These are phyloP conservation scores for Melieria crassipennis DNA, from an alignment of 2,888 invertebrate genomes.

Conservation along the genomic window DNA sequence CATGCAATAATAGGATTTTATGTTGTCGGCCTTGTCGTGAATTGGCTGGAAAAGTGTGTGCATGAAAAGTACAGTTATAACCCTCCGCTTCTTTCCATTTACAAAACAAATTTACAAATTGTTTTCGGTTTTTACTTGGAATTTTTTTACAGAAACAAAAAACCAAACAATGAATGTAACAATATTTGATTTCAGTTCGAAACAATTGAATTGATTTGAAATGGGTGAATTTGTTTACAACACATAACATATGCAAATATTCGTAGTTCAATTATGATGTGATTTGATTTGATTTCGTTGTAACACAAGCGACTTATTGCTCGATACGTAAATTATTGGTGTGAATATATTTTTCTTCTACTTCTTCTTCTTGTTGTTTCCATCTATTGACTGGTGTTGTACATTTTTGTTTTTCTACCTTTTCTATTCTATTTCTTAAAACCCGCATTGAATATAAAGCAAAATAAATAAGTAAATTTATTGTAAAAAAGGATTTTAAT, in stretches of 20 bases:
- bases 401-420: conserved; percentile 3
- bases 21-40: too few relatives aligned
- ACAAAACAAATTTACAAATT: neutral
- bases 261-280: too few relatives aligned
- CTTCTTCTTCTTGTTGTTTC: conserved; percentile 30
- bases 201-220: too few relatives aligned
- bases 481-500: neutral
- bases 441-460: neutral
- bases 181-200: too few relatives aligned
- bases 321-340: conserved; percentile 15
- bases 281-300: too few relatives aligned
- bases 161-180: neutral
- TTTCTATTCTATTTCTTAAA: neutral
- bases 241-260: too few relatives aligned
- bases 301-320: too few relatives aligned
- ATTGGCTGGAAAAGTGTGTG: neutral
- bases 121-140: conserved; percentile 15
- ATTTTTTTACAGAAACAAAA: conserved; percentile 26
- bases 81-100: conserved; percentile 22
- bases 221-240: too few relatives aligned
- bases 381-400: neutral
- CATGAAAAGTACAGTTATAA: conserved; percentile 25
- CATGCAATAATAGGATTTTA: too few relatives aligned
- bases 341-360: conserved; percentile 26
- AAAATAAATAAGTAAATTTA: too few relatives aligned